Evolutionary conservation across 2,797 vertebrate genomes (phyloP).

Genomic region (Chanos chanos): DNA sequence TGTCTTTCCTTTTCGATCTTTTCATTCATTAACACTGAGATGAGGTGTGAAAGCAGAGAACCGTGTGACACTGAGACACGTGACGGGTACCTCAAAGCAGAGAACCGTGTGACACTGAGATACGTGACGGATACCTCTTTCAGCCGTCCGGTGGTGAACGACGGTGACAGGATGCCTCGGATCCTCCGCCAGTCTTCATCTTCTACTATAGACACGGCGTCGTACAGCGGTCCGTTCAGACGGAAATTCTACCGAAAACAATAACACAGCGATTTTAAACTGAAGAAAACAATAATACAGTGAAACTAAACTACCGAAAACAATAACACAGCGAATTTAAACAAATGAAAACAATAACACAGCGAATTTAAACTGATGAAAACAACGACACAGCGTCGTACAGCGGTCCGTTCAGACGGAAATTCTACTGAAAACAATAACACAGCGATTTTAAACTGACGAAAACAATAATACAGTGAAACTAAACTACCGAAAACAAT

Average conservation of each 20-base stretch:
- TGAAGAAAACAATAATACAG: neutral
- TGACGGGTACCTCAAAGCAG: neutral
- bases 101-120: neutral
- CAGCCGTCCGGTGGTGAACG: slow-evolving; percentile 77
- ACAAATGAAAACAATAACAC: too few species aligned
- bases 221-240: slow-evolving; percentile 64
- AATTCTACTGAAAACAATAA: slow-evolving; percentile 60
- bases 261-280: neutral
- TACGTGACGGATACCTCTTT: slow-evolving; percentile 66
- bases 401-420: slow-evolving; percentile 64
- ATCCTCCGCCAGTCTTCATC: slow-evolving; percentile 79
- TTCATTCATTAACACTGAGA: too few species aligned
- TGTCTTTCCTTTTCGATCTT: too few species aligned
- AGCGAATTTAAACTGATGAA: too few species aligned
- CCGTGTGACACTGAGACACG: neutral
- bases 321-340: too few species aligned
- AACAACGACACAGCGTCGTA: slow-evolving; percentile 57
- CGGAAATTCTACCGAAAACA: slow-evolving; percentile 59
- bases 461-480: neutral
- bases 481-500: too few species aligned
- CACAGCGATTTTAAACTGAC: neutral
- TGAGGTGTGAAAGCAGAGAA: neutral
- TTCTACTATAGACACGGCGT: slow-evolving; percentile 51
- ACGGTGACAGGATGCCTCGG: slow-evolving; percentile 67
- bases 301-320: too few species aligned